phyloP scores from a whole-genome alignment of 2,113 vertebrate genomes.

The Coregonus clupeaformis region DNA sequence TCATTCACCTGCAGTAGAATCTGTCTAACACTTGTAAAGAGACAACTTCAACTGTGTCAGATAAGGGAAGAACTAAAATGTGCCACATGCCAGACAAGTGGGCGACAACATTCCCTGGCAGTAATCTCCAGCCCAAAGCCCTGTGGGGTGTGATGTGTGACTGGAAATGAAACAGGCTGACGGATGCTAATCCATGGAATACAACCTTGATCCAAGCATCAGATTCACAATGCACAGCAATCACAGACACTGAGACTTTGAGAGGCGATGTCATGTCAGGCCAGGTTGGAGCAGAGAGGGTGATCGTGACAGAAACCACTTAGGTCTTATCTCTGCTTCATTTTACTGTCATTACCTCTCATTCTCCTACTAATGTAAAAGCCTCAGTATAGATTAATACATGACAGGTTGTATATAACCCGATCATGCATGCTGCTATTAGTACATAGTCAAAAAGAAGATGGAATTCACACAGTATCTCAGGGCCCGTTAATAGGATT shows the following conservation, averaged over 20 bases:
- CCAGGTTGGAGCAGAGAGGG: conserved; percentile 26
- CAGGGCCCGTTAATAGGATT: neutral
- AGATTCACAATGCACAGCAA: conserved; percentile 42
- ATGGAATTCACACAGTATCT: conserved; percentile 8
- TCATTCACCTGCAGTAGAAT: conserved; percentile 40
- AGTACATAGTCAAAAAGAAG: neutral
- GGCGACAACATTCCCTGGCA: conserved; percentile 48
- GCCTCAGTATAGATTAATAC: conserved; percentile 21
- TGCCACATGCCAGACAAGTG: conserved; percentile 45
- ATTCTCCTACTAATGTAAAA: conserved; percentile 32
- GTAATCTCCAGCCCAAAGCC: conserved; percentile 40
- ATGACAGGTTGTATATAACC: conserved; percentile 3
- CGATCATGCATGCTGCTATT: neutral
- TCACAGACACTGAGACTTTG: conserved; percentile 26
- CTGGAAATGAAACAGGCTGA: conserved; percentile 51
- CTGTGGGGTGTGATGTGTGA: conserved; percentile 1
- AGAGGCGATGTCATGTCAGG: conserved; percentile 36
- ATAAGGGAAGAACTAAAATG: conserved; percentile 43
- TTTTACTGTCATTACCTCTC: conserved; percentile 37
- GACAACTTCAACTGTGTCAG: conserved; percentile 43
- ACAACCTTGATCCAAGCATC: conserved; percentile 53
- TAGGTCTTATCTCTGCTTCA: conserved; percentile 37
- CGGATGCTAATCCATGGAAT: conserved; percentile 57
- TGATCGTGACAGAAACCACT: conserved; percentile 50
- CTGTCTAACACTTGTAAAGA: conserved; percentile 38